A percentile compares a stretch with the other conserved stretches of the same genome.
phyloP scores from a whole-genome alignment of 2,797 vertebrate genomes.

The Pangasius djambal region DNA sequence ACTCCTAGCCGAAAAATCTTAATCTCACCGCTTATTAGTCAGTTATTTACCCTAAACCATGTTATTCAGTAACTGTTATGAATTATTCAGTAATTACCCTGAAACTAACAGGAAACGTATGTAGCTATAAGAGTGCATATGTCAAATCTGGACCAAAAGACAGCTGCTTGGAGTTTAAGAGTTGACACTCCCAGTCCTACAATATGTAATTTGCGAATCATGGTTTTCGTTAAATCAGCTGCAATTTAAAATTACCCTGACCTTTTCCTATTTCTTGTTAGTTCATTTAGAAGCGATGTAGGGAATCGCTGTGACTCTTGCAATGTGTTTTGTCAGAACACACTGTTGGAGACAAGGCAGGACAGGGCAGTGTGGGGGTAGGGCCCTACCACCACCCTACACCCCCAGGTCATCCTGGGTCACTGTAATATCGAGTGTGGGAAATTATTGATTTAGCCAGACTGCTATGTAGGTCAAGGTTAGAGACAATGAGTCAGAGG shows the following conservation, averaged over 20 bases:
- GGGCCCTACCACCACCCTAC: neutral
- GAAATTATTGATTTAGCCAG: constrained; percentile 21
- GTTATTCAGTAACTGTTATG: neutral
- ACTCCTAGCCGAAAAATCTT: neutral
- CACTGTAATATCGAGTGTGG: constrained; percentile 24
- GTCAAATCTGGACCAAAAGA: neutral
- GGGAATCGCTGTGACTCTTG: neutral
- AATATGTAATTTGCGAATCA: constrained; percentile 18
- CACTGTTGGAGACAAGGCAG: neutral
- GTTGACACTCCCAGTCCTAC: constrained; percentile 13
- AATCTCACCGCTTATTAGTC: neutral
- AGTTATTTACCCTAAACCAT: constrained; percentile 16
- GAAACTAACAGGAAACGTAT: constrained; percentile 3
- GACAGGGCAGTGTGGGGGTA: neutral
- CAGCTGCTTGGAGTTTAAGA: neutral
- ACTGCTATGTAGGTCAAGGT: constrained; percentile 4
- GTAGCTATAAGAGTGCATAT: neutral
- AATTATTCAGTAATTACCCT: neutral
- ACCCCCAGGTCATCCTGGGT: neutral
- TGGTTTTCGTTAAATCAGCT: constrained; percentile 25
- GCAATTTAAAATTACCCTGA: constrained; percentile 21
- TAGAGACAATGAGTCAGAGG: constrained; percentile 1
- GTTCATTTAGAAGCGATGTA: neutral
- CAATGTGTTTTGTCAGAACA: constrained; percentile 13
- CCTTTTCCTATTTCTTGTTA: constrained; percentile 4